Evolutionary conservation across 2,113 vertebrate species (phyloP).

Genomic region (Macrotus californicus): DNA sequence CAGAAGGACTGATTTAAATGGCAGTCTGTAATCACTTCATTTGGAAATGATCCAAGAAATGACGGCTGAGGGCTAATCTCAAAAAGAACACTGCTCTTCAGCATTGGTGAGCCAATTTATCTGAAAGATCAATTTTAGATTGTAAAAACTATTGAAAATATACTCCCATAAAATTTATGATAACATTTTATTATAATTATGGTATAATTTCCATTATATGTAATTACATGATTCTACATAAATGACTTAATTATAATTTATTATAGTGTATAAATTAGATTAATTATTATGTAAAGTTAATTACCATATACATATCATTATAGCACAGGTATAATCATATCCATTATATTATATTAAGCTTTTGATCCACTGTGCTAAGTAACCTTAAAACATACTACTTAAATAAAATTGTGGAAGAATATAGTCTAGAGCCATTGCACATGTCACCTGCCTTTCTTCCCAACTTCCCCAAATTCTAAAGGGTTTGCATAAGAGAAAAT

Average conservation of each 20-base stretch:
- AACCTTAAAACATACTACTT: constrained; percentile 31
- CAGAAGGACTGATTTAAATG: constrained; percentile 24
- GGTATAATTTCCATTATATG: neutral
- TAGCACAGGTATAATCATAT: constrained; percentile 22
- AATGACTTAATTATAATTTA: constrained; percentile 3
- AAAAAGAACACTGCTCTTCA: constrained; percentile 29
- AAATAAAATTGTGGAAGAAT: constrained; percentile 28
- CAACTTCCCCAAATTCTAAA: neutral
- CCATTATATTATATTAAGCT: constrained; percentile 41
- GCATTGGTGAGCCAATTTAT: neutral
- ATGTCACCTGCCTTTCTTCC: neutral
- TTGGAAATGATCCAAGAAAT: constrained; percentile 30
- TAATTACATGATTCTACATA: constrained; percentile 12
- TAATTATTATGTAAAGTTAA: constrained; percentile 25
- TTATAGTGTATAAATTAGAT: neutral
- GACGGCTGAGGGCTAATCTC: constrained; percentile 20
- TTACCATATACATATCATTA: constrained; percentile 4
- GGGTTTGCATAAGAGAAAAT: neutral
- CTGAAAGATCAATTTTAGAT: constrained; percentile 40
- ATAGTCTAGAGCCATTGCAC: neutral
- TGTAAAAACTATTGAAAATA: constrained; percentile 25
- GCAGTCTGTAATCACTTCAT: constrained; percentile 32
- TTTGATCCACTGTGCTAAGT: neutral
- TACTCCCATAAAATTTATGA: neutral
- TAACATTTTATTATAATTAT: constrained; percentile 32